phyloP scores from a whole-genome alignment of 1,140 invertebrate species.

The Tetraneura akinire region DNA sequence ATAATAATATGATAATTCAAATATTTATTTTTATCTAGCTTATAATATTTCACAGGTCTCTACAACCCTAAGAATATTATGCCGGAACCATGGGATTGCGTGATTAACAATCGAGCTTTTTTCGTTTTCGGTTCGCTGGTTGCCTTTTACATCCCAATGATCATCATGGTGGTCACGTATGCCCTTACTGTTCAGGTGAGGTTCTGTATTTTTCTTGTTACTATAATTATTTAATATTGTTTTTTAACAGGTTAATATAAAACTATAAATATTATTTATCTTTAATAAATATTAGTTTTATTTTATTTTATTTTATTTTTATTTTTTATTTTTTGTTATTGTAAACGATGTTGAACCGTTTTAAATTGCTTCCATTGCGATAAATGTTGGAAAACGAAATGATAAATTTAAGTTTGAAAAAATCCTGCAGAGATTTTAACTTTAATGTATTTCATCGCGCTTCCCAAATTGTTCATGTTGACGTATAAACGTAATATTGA shows the following conservation, averaged over 20 bases:
- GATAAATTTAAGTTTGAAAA: constrained; percentile 15
- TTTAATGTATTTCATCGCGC: constrained; percentile 39
- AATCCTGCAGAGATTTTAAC: constrained; percentile 4
- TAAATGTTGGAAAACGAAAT: constrained; percentile 13
- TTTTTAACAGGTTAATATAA: too few species aligned
- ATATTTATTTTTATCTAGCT: too few species aligned
- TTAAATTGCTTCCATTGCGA: background rate
- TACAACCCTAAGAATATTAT: constrained; percentile 75
- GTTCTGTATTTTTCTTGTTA: too few species aligned
- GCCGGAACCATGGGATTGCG: constrained; percentile 71
- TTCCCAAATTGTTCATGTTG: constrained; percentile 9
- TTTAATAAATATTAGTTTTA: too few species aligned
- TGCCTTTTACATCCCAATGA: constrained; percentile 90
- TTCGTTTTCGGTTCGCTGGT: constrained; percentile 86
- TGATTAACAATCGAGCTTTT: constrained; percentile 84
- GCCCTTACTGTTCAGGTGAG: constrained; percentile 76
- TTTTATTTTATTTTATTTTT: background rate
- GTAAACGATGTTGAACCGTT: background rate
- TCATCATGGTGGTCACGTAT: constrained; percentile 89
- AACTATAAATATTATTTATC: too few species aligned
- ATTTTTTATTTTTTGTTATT: too few species aligned
- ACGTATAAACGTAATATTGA: constrained; percentile 12
- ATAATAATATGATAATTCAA: too few species aligned
- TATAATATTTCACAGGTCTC: constrained; percentile 63
- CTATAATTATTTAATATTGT: too few species aligned